These are phyloP conservation scores for Ceuthmochares aereus DNA, from an alignment of 2,113 vertebrate species.

Conservation along the genomic window DNA sequence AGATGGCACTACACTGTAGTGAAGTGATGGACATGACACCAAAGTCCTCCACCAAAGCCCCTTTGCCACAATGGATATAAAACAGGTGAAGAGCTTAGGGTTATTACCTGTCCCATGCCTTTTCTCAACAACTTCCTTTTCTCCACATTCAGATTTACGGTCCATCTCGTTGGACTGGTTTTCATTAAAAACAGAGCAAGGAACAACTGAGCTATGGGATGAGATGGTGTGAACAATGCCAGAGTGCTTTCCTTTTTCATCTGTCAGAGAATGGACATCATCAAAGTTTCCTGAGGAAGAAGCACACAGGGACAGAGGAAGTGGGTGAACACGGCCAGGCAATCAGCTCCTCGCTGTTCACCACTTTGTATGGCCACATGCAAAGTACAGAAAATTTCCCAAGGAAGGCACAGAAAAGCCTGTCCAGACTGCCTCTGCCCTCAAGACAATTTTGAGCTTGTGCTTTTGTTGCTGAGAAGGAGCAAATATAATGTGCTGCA, in stretches of 20 bases:
- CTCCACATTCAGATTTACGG: not conserved
- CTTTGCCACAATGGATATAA: not conserved
- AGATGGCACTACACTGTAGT: not conserved
- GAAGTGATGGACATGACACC: not conserved
- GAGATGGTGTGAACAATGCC: not conserved
- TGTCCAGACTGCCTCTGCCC: not conserved
- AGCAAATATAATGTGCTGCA: not conserved
- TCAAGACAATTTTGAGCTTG: not conserved
- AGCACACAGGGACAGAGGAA: not conserved
- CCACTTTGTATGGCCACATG: not conserved
- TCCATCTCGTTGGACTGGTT: not conserved
- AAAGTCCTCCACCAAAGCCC: not conserved
- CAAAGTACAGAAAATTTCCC: not conserved
- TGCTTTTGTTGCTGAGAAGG: not conserved
- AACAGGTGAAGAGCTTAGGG: not conserved
- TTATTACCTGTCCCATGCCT: conserved; percentile 34
- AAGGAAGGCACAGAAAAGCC: not conserved
- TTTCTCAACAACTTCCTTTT: conserved; percentile 54
- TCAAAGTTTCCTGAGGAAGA: not conserved
- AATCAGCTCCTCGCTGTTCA: not conserved
- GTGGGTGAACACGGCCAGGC: not conserved
- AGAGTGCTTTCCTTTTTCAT: not conserved
- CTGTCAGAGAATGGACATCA: not conserved
- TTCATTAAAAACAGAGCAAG: not conserved
- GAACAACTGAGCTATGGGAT: not conserved